These are phyloP conservation scores for Cacoxenus indagator DNA, from an alignment of 2,888 invertebrate genomes.

Conservation along the genomic window DNA sequence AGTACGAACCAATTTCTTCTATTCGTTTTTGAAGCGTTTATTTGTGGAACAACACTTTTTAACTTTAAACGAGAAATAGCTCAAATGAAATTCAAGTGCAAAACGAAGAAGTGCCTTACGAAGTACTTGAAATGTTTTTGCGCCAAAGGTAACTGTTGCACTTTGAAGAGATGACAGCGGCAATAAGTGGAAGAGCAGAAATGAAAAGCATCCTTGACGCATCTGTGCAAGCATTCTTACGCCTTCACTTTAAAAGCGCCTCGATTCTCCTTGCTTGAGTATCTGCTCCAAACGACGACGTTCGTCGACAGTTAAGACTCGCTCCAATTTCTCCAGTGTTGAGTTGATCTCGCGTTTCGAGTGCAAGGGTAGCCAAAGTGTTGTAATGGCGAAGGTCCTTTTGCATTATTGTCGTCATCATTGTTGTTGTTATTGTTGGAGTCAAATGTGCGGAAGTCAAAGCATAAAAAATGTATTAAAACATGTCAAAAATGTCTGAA, in stretches of 20 bases:
- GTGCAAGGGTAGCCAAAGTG: constrained; percentile 70
- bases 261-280: constrained; percentile 55
- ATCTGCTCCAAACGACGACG: constrained; percentile 68
- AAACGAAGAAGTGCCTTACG: neutral
- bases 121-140: constrained; percentile 3
- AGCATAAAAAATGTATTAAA: constrained; percentile 23
- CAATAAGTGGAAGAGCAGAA: neutral
- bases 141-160: constrained; percentile 6
- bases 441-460: neutral
- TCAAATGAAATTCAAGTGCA: constrained; percentile 4
- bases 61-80: neutral
- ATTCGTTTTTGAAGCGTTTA: constrained; percentile 23
- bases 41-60: neutral
- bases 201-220: neutral
- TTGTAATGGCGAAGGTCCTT: constrained; percentile 70
- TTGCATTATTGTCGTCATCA: neutral
- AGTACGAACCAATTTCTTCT: too few relatives aligned
- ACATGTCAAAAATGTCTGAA: constrained; percentile 35
- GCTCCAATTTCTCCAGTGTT: constrained; percentile 67
- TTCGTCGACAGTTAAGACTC: constrained; percentile 68
- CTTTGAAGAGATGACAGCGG: neutral
- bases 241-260: constrained; percentile 25
- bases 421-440: neutral
- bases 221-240: neutral
- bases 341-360: constrained; percentile 69